Conservation (phyloP, 1,140 invertebrate genomes). For the Cylas formicarius region DNA sequence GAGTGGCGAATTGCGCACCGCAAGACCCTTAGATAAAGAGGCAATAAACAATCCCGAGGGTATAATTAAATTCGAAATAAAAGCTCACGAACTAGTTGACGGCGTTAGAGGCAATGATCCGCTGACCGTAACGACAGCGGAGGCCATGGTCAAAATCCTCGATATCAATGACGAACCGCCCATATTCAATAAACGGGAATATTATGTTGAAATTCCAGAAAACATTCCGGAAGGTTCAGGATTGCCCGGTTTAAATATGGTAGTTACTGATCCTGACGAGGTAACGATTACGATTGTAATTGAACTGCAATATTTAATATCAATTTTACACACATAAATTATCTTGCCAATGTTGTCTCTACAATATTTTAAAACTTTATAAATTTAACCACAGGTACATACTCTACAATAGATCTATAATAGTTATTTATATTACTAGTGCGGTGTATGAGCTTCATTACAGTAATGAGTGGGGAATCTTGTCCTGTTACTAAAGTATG, state of each 20-base stretch:
- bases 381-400: too few relatives aligned
- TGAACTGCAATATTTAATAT: too few relatives aligned
- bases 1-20: constrained; percentile 73
- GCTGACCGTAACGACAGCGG: constrained; percentile 56
- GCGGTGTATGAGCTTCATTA: too few relatives aligned
- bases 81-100: constrained; percentile 68
- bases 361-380: too few relatives aligned
- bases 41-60: constrained; percentile 69
- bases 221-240: constrained; percentile 75
- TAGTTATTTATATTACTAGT: too few relatives aligned
- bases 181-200: constrained; percentile 71
- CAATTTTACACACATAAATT: too few relatives aligned
- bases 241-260: constrained; percentile 75
- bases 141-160: constrained; percentile 75
- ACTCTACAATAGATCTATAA: too few relatives aligned
- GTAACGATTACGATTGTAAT: too few relatives aligned
- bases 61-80: constrained; percentile 64
- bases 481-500: too few relatives aligned
- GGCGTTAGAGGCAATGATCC: constrained; percentile 60
- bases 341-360: too few relatives aligned
- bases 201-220: constrained; percentile 71
- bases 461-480: too few relatives aligned
- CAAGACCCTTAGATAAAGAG: constrained; percentile 76
- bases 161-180: constrained; percentile 94
- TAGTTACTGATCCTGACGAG: constrained; percentile 77